Evolutionary conservation across 2,888 invertebrate species (phyloP), one percentile per base, ranked within the genome.

Genomic region (Chesias legatella): DNA sequence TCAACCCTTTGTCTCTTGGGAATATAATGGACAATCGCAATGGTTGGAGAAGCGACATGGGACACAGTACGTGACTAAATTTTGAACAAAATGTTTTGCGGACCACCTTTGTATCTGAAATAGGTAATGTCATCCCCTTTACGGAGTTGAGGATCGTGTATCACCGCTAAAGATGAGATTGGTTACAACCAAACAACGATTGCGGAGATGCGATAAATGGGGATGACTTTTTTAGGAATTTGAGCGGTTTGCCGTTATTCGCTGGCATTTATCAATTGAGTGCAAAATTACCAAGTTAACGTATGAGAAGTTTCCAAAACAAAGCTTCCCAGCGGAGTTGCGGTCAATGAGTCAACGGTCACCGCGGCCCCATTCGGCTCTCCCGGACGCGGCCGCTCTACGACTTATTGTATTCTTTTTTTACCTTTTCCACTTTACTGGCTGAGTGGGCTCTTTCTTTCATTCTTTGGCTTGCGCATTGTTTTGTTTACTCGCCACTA

Each of bases 41-140:
- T 79, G 76, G 75, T 73, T 79, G 67, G 67, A 75, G 80, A 84
- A 72, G 73, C 79, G 85, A 84, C 82, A 84, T 76, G 79, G 81
- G 79, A 83, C 75, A 75, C 74, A 75, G 79, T 80, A 86, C 86
- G 86, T 86, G 85, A 86, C 83, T 82, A 83, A 86, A 84, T 83
- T 86, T 81, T 71, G 68, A 76, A 74, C 73, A 74, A 79, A 82
- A 83, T 76, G 76, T 80, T 82, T 80, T 78, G 79, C 65, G 71
- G 69, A 61, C 66, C 71, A 71, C 67, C 68, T 69, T 45, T 44
- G 65, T 68, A 65, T 69, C 67, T 62, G 60, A 79, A 80, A 80
- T 80, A 81, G 78, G 80, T 79, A 77, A 79, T 80, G 81, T 79
- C 81, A 83, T 79, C 69, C 64, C 67, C 72, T 68, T 60, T 42